Base-by-base conservation (phyloP, 2,888 invertebrate genomes). In the Rhingia rostrata region DNA sequence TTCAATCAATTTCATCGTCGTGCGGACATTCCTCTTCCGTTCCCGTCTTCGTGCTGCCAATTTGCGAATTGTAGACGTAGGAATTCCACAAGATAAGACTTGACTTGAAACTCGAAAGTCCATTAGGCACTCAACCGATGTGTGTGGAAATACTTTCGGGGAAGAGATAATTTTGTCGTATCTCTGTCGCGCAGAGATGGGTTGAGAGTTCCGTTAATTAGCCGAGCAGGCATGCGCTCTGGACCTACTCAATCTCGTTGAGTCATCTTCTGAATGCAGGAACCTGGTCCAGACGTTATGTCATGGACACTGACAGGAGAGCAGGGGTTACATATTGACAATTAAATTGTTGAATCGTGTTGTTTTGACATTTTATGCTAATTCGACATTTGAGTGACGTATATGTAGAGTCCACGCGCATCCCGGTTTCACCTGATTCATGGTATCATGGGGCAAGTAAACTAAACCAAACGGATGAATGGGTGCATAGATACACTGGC, bases 341-440 rank as follows among this genome's bases (percentile, higher is more conserved):
- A 61, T 72, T 53, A 72, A 82, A 82, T 77, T 82, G 66, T 64
- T 39, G 35, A 37, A 54, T 60, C 70, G 75, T 77, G 75, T 83
- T 83, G 78, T 74, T 83, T 73, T 69, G 83, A 83, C 73, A 64
- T 78, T 69, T 74, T 69, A 83, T 78, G 73, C 69, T 83, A 83
- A 83, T 78, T 58, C 69, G 78, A 78, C 78, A 56, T 78, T 78
- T 78, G 67, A 78, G 64, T 73, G 78, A 69, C 60, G 54, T 63
- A 47, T 49, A 32, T 37, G 12, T 53, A 32, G 12, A 49, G 9
- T 22, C 30, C 4, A 5, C 14, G 22, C 22, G 22, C 58, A 35
- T 66, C 43, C 39, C 45, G 47, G 37, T 30, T 39, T 64, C 49
- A 75, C 60, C 66, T 56, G 66, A 72, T 61, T 64, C 64, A 32